Percentiles rank a stretch among this genome's conserved stretches.
Evolutionary conservation across 2,113 vertebrate genomes (phyloP).

Genomic region (Tympanuchus pallidicinctus): DNA sequence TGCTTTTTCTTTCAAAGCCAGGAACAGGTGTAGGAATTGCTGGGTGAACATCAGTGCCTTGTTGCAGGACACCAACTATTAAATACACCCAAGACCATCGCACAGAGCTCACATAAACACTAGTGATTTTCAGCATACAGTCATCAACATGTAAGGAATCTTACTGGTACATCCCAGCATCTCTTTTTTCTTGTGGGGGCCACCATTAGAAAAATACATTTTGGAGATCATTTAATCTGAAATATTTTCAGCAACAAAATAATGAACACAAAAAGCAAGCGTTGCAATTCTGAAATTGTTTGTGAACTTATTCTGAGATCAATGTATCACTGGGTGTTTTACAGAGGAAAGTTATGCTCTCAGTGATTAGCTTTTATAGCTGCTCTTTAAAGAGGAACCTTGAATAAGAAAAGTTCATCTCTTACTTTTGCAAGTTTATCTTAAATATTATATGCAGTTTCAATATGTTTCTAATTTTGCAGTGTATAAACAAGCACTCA

Average conservation of each 20-base stretch:
- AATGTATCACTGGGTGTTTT: background rate
- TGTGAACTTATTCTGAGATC: background rate
- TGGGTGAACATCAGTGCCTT: background rate
- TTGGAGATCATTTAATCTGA: background rate
- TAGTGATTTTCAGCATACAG: background rate
- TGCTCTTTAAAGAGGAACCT: background rate
- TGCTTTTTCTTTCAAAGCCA: background rate
- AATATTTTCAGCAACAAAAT: background rate
- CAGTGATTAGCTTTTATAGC: background rate
- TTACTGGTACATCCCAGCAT: background rate
- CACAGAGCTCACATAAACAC: rapidly evolving
- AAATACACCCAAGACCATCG: background rate
- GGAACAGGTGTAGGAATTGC: background rate
- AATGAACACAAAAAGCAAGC: rapidly evolving
- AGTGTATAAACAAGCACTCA: background rate
- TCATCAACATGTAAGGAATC: rapidly evolving
- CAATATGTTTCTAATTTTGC: background rate
- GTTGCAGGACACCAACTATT: background rate
- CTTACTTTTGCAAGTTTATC: background rate
- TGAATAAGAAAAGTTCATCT: background rate
- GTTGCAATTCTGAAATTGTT: background rate
- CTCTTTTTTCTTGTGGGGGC: background rate
- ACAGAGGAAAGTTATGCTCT: background rate
- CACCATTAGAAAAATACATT: background rate
- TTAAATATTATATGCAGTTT: background rate